Evolutionary conservation across 2,888 invertebrate species (phyloP).

Genomic region (Eilema sororculum): DNA sequence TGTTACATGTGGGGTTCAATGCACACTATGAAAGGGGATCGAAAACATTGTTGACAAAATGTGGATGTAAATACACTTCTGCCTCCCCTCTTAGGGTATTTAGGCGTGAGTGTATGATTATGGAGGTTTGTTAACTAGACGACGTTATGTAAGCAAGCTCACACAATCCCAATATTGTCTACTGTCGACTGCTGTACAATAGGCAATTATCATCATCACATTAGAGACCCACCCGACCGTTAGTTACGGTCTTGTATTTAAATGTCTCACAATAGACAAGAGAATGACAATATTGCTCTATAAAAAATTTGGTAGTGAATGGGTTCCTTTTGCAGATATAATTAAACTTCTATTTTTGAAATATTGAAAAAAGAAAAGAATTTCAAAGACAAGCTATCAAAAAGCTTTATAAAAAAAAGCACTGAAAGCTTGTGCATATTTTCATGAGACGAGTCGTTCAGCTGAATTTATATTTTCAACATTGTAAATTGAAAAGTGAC

Average conservation of each 20-base stretch:
- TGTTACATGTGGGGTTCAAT: background rate
- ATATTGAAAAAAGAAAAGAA: no score
- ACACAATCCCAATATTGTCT: conserved; percentile 43
- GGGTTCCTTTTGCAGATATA: background rate
- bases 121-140: conserved; percentile 19
- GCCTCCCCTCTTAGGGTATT: background rate
- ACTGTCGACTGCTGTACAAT: conserved; percentile 27
- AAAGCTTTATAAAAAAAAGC: no score
- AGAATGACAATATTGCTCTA: background rate
- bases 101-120: background rate
- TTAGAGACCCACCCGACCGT: background rate
- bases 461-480: background rate
- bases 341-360: background rate
- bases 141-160: conserved; percentile 43
- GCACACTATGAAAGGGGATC: background rate
- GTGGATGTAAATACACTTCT: background rate
- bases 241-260: background rate
- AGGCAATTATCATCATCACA: background rate
- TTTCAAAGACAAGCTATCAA: no score
- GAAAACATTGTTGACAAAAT: background rate
- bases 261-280: background rate
- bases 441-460: no score
- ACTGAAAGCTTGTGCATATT: no score
- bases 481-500: background rate
- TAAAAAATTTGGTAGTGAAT: background rate